phyloP scores from a whole-genome alignment of 2,113 vertebrate species.

The Phainopepla nitens region DNA sequence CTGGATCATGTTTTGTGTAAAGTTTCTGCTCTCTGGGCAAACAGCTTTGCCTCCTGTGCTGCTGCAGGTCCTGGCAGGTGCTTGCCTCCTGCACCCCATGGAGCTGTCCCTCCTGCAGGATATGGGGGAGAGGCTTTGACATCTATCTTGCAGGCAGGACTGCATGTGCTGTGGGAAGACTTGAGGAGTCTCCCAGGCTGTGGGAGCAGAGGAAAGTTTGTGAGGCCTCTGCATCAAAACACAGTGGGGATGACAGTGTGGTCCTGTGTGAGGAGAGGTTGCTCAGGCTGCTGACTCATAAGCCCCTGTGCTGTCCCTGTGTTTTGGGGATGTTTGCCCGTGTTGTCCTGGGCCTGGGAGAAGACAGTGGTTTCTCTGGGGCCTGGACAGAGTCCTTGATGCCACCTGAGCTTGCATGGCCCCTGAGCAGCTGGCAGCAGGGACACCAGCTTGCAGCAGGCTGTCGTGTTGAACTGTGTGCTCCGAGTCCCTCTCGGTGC shows the following conservation, averaged over 20 bases:
- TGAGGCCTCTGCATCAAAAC: neutral
- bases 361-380: neutral
- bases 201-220: neutral
- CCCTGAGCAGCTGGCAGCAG: neutral
- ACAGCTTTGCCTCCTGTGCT: neutral
- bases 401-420: neutral
- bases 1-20: neutral
- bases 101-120: neutral
- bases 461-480: neutral
- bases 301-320: neutral
- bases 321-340: neutral
- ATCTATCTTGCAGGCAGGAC: neutral
- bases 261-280: neutral
- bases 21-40: neutral
- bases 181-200: neutral
- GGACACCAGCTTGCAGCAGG: neutral
- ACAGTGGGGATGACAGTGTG: neutral
- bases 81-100: neutral
- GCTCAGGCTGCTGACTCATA: neutral
- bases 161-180: neutral
- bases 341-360: neutral
- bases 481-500: neutral
- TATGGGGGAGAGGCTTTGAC: neutral
- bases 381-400: neutral
- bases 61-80: neutral